Evolutionary conservation across 1,140 invertebrate species (phyloP), one percentile per base, ranked within the genome.

Genomic region (Trichoplusia ni): DNA sequence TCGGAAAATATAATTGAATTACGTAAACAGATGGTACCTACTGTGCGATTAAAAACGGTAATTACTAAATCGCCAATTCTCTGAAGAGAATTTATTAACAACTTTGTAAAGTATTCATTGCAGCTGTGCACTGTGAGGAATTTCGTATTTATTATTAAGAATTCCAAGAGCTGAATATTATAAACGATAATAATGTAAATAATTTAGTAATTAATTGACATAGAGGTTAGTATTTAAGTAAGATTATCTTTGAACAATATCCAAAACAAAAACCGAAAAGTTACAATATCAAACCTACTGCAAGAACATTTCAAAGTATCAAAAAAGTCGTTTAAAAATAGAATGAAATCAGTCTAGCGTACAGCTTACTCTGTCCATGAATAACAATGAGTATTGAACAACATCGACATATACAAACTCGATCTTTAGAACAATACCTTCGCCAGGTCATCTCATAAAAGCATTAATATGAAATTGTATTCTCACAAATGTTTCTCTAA

Each of bases 401-500:
- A 2, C 31, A 35, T 35, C 18, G 33, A 38, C 25, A 13, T 19
- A 6, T 5, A 14, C 18, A 5, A 53, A 37, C 23, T 6, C 14
- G 5, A 49, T 29, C 21, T 13, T 18, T 13, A 37, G 18, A 53
- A 53, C 49, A 53, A 53, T 37, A 13, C 49, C 6, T 18, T 11
- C 13, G 6, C 13, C n/a, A 14, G 6, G 54, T 29, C 19, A 58
- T 58, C 3, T 42, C 54, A 44, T 58, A 58, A 27, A 54, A 58
- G 31, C 46, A 66, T 66, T 67, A 58, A 67, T 64, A 60, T 67
- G n/a, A 58, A 64, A 67, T 71, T 61, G 64, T 44, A 31, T 42
- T 47, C 42, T 9, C 53, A 19, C 33, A 42, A 66, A 66, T 60
- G 25, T 59, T 54, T 35, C 53, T 23, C 27, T 21, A 63, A 66